Conservation (phyloP, 2,797 vertebrate genomes). For the Adrianichthys oophorus region DNA sequence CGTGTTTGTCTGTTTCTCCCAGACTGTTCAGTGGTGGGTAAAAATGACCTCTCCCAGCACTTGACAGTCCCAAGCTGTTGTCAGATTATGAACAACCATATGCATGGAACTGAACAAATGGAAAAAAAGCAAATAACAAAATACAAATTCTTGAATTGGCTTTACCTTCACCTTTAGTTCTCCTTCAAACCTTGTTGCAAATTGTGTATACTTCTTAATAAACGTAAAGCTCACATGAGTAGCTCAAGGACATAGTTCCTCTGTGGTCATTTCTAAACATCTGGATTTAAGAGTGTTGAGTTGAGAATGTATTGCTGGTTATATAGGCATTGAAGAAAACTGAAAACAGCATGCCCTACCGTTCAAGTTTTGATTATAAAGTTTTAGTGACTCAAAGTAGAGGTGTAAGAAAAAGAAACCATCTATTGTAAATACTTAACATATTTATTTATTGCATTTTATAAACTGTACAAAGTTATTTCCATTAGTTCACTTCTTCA, state of each 20-base stretch:
- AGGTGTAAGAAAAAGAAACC: too few relatives aligned
- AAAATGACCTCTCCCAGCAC: constrained; percentile 39
- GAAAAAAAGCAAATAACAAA: constrained; percentile 10
- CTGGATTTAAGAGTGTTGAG: constrained; percentile 30
- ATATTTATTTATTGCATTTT: too few relatives aligned
- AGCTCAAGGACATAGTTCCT: constrained; percentile 39
- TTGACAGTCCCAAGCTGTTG: constrained; percentile 36
- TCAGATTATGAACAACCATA: constrained; percentile 46
- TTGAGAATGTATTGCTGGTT: too few relatives aligned
- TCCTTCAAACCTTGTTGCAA: constrained; percentile 13
- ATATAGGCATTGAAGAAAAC: too few relatives aligned
- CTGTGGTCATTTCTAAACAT: constrained; percentile 33
- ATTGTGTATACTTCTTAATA: constrained; percentile 13
- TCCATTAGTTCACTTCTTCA: too few relatives aligned
- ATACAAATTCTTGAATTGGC: too few relatives aligned
- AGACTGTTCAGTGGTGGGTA: constrained; percentile 32
- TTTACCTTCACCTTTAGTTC: constrained; percentile 6
- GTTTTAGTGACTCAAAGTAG: too few relatives aligned
- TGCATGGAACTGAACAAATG: constrained; percentile 40
- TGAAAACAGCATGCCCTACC: too few relatives aligned
- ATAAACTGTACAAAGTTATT: too few relatives aligned
- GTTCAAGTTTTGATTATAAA: too few relatives aligned
- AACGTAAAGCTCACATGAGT: constrained; percentile 31
- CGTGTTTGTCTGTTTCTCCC: constrained; percentile 26
- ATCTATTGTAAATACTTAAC: too few relatives aligned